Evolutionary conservation across 64 coral and sea anemone species (phyloP), one percentile per base, ranked within the genome.

Genomic region (Trachythela sp.): DNA sequence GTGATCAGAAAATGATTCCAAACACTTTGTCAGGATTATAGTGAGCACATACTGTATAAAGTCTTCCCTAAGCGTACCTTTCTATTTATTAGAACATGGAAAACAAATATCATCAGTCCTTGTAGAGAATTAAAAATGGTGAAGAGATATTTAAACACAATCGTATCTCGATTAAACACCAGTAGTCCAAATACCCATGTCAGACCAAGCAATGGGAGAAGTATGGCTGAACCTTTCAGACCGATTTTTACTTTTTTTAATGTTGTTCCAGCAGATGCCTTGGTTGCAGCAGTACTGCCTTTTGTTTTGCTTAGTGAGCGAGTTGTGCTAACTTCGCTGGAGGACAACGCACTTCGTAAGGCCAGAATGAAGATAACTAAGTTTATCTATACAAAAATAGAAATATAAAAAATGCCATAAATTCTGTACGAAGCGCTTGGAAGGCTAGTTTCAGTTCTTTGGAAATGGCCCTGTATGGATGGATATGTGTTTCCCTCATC

Each of bases 91-190:
- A 80, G 34, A 35, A 80, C 33, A 39, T 80, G 75, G 34, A 35
- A 80, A 36, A 35, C 32, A 37, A 80, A 80, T 11, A 80, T 36
- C 75, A 80, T 80, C 27, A 80, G 20, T 37, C 75, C 75, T 30
- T 80, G 75, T 34, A 80, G 30, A 11, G 75, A 80, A 8, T 80
- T 80, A 29, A 80, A 80, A 80, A 80, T 80, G 20, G 75, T 29
- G 34, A 80, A 80, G 33, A 80, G 75, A 80, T 80, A 80, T 37
- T 80, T 80, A 39, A 80, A 80, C 15, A 36, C 32, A 39, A 80
- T 80, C 14, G 33, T 30, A 13, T 80, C 33, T 80, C 30, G 20
- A 80, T 80, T 13, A 2, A 80, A 36, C 75, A 80, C 75, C 2
- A 80, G 34, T 22, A 80, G 75, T 39, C 75, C 75, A 39, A 80